Conservation (phyloP, 2,888 invertebrate genomes). For the Andrena bicolor region DNA sequence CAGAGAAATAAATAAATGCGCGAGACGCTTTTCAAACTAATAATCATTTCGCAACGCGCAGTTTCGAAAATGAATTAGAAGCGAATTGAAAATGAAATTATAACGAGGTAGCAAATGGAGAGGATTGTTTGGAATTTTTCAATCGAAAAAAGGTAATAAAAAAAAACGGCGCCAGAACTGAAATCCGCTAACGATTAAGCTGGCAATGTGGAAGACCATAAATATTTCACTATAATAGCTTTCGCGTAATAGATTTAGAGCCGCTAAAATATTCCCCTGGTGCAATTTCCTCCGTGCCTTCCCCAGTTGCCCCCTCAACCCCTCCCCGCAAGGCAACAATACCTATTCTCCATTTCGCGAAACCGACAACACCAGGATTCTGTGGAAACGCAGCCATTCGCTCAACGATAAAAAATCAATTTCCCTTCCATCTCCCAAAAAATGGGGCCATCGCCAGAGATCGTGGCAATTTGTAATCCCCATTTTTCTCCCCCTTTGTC, state of each 20-base stretch:
- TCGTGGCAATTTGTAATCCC: conserved; percentile 56
- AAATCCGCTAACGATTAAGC: conserved; percentile 12
- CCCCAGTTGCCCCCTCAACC: too few species aligned
- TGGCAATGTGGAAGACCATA: conserved; percentile 8
- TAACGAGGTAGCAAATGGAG: neutral
- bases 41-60: neutral
- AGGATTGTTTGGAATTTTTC: neutral
- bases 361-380: conserved; percentile 43
- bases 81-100: neutral
- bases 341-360: conserved; percentile 36
- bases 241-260: conserved; percentile 20
- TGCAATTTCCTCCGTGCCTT: conserved; percentile 37
- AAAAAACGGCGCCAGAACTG: neutral
- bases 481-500: conserved; percentile 36
- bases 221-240: conserved; percentile 38
- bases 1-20: neutral
- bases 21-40: neutral
- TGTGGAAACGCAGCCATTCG: conserved; percentile 39
- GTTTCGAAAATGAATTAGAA: neutral
- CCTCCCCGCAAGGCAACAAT: conserved; percentile 20
- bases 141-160: neutral
- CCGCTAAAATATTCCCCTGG: conserved; percentile 36
- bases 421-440: conserved; percentile 51
- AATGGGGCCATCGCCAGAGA: conserved; percentile 32
- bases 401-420: conserved; percentile 60